Evolutionary conservation across 2,113 vertebrate species (phyloP).

Genomic region (Osmerus mordax): DNA sequence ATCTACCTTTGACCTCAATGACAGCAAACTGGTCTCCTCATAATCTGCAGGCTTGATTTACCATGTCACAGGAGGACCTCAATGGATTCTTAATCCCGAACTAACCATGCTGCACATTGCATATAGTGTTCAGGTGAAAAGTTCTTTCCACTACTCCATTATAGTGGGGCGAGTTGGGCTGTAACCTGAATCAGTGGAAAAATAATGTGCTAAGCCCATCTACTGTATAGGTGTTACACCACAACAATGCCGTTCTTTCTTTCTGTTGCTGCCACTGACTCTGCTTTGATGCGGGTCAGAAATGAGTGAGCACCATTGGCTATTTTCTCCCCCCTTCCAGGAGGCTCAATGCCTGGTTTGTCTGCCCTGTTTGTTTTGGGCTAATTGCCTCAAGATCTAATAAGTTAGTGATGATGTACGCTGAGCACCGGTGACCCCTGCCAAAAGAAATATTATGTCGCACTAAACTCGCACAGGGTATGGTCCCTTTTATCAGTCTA

Average conservation of each 20-base stretch:
- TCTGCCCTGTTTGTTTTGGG: constrained; percentile 94
- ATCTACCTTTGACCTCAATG: constrained; percentile 70
- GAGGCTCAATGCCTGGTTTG: constrained; percentile 88
- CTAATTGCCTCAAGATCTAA: constrained; percentile 98
- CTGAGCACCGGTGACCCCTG: constrained; percentile 82
- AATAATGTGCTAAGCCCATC: constrained; percentile 73
- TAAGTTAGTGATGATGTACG: constrained; percentile 98
- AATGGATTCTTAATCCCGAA: constrained; percentile 85
- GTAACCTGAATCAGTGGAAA: constrained; percentile 90
- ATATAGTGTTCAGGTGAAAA: constrained; percentile 79
- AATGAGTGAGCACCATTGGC: constrained; percentile 85
- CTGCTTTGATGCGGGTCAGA: constrained; percentile 85
- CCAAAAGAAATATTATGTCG: constrained; percentile 87
- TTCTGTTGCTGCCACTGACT: constrained; percentile 71
- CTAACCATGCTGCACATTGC: constrained; percentile 78
- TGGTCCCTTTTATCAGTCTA: constrained; percentile 67
- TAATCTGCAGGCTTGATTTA: constrained; percentile 74
- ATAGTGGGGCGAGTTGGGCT: constrained; percentile 69
- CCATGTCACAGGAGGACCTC: constrained; percentile 71
- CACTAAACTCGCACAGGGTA: constrained; percentile 67
- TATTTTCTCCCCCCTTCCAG: constrained; percentile 82
- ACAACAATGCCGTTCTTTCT: constrained; percentile 91
- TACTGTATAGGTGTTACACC: constrained; percentile 82
- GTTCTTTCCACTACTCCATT: constrained; percentile 78
- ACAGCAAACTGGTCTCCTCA: constrained; percentile 61